Evolutionary conservation across 2,113 vertebrate genomes (phyloP), one percentile per base, ranked within the genome.

Genomic region (Thalassoma bifasciatum): DNA sequence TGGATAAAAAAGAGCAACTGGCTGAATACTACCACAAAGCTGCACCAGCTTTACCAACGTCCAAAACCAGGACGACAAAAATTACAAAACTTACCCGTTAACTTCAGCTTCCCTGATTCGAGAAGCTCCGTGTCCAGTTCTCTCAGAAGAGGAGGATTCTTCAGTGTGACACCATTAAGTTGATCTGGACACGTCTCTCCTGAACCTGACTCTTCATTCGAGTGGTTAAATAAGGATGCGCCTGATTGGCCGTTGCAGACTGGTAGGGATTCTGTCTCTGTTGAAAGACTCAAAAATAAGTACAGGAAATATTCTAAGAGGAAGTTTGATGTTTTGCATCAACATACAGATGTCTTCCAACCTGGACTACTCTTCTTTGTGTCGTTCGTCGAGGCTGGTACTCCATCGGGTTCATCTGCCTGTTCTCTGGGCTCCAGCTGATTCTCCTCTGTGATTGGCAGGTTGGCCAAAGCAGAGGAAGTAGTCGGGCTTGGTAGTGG

Each of bases 121-220:
- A 96, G 90, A 44, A 96, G 86, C 10, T 91, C 88, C 26, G 89
- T 40, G 51, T 95, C 85, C 53, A 95, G 73, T 17, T 95, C 92
- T 62, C 88, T 85, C 0, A 94, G 87, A 19, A 85, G 84, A 5
- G 69, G 77, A 12, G 81, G 69, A 1, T 83, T 67, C 81, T 83
- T 81, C 4, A 19, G 53, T 23, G 50, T 16, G 37, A 79, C 26
- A 46, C 73, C 80, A 5, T 88, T 88, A 36, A 78, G 66, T 22
- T 86, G 84, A 58, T 81, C 86, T 21, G 88, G 46, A 66, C 63
- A 52, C 0, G 42, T 52, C 46, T 71, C 52, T 38, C 14, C 72
- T 46, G 85, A 23, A 36, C 9, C 13, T 0, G 34, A 22, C 37
- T 88, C 86, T 26, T 85, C 84, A 10, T 63, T 42, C 5, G 76